phyloP scores from a whole-genome alignment of 2,888 invertebrate genomes.

The Formica aserva region DNA sequence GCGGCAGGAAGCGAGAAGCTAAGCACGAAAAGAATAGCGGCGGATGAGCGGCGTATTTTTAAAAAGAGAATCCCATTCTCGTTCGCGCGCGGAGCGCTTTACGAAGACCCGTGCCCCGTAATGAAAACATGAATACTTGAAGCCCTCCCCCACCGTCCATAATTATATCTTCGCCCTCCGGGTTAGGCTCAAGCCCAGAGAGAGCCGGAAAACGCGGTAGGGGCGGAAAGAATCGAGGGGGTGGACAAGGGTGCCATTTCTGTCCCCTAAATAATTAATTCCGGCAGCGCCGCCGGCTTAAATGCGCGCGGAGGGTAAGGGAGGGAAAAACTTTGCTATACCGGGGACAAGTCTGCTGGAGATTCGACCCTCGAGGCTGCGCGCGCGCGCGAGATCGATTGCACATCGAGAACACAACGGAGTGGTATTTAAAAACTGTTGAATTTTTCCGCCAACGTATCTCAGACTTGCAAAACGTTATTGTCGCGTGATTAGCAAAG shows the following conservation, averaged over 20 bases:
- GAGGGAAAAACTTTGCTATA: slow-evolving; percentile 72
- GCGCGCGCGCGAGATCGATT: slow-evolving; percentile 66
- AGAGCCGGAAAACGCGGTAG: slow-evolving; percentile 60
- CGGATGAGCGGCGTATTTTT: slow-evolving; percentile 52
- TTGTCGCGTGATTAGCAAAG: not conserved
- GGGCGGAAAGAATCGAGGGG: slow-evolving; percentile 78
- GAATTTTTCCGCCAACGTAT: slow-evolving; percentile 12
- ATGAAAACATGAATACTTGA: slow-evolving; percentile 86
- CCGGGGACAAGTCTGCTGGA: slow-evolving; percentile 76
- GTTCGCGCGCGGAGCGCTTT: slow-evolving; percentile 62
- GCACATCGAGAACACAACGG: slow-evolving; percentile 38
- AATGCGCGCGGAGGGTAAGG: slow-evolving; percentile 76
- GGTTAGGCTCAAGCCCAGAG: slow-evolving; percentile 77
- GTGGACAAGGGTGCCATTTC: slow-evolving; percentile 83
- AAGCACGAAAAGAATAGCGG: slow-evolving; percentile 29
- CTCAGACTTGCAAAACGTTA: slow-evolving; percentile 13
- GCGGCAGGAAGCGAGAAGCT: not conserved
- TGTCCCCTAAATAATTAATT: slow-evolving; percentile 86
- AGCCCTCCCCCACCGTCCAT: slow-evolving; percentile 83
- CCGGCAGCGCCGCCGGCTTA: slow-evolving; percentile 85
- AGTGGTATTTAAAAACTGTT: slow-evolving; percentile 41
- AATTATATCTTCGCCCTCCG: slow-evolving; percentile 85
- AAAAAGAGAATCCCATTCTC: slow-evolving; percentile 73
- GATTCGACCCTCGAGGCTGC: slow-evolving; percentile 62
- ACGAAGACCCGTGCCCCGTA: slow-evolving; percentile 79